Conservation (phyloP, 2,797 vertebrate species). For the Pangasius sanitwongsei region DNA sequence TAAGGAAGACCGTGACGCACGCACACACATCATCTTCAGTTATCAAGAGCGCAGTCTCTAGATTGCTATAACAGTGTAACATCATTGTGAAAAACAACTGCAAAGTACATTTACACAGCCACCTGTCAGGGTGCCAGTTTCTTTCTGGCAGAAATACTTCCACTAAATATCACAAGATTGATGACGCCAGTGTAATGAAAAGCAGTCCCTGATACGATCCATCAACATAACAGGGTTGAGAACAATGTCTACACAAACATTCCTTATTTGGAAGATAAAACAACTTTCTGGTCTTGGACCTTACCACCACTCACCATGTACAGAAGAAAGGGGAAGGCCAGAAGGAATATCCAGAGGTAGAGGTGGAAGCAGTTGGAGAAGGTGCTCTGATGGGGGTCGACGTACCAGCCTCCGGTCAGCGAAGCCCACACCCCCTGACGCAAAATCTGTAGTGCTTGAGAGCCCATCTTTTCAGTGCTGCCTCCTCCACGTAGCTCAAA, state of each 20-base stretch:
- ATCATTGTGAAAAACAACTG: not conserved
- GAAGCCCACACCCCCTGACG: conserved; percentile 92
- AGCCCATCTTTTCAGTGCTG: conserved; percentile 78
- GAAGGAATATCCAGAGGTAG: conserved; percentile 90
- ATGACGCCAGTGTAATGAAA: not conserved
- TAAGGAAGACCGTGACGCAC: not conserved
- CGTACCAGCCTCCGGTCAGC: conserved; percentile 91
- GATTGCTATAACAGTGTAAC: not conserved
- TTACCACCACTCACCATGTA: conserved; percentile 82
- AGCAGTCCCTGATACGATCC: not conserved
- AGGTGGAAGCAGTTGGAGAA: conserved; percentile 94
- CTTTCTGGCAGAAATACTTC: not conserved
- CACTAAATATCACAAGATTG: not conserved
- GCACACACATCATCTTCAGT: not conserved
- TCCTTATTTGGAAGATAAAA: not conserved
- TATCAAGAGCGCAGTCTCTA: not conserved
- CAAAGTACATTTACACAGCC: too few species aligned
- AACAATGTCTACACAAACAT: not conserved
- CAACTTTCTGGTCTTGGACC: not conserved
- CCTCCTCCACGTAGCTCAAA: conserved; percentile 58
- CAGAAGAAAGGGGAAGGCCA: conserved; percentile 86
- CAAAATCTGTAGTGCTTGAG: conserved; percentile 89
- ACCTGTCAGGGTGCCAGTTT: not conserved
- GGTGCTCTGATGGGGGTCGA: conserved; percentile 91
- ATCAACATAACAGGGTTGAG: not conserved